Base-by-base conservation (phyloP, 2,113 vertebrate species). In the Vicugna pacos region DNA sequence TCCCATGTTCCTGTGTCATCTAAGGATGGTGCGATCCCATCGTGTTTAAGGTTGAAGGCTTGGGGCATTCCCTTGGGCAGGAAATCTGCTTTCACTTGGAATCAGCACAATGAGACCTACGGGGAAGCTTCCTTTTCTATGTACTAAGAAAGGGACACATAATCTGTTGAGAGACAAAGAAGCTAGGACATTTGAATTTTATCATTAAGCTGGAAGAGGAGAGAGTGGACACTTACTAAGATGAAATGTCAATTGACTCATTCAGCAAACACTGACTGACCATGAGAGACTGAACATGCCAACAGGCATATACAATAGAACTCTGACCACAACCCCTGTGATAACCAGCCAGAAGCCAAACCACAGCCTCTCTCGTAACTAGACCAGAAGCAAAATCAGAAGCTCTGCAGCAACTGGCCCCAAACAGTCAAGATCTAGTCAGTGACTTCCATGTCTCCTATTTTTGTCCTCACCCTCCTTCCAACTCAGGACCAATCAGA, bases 131-230 rank as follows among this genome's bases (percentile, higher is more conserved):
- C 24, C 22, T 70, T 79, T 65, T 54, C 30, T 52, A 38, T 24
- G n/a, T 3, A 67, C 38, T 62, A 73, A 89, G 26, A 80, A 76
- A 42, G 16, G 4, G 11, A 95, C 77, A 24, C 13, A 30, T 38
- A 69, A 82, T 67, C 56, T 95, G 52, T 65, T 88, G 65, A 95
- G 20, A 91, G 14, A 84, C 46, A 69, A 62, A 67, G 14, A 86
- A 80, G 2, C 17, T 75, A 42, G 10, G 3, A 4, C 6, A 38
- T 26, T 62, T 30, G 30, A 73, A 85, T 73, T 76, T 64, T 89
- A 92, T 81, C 10, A 89, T 58, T 65, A 82, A 93, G 64, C 32
- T 81, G n/a, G 9, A 94, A 93, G 56, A 76, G 20, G 38, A 81
- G 11, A 22, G 58, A 91, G 77, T 35, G 14, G 72, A 79, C 7